Evolutionary conservation across 2,888 invertebrate genomes (phyloP), one percentile per base, ranked within the genome.

Genomic region (Drosophila cognata): DNA sequence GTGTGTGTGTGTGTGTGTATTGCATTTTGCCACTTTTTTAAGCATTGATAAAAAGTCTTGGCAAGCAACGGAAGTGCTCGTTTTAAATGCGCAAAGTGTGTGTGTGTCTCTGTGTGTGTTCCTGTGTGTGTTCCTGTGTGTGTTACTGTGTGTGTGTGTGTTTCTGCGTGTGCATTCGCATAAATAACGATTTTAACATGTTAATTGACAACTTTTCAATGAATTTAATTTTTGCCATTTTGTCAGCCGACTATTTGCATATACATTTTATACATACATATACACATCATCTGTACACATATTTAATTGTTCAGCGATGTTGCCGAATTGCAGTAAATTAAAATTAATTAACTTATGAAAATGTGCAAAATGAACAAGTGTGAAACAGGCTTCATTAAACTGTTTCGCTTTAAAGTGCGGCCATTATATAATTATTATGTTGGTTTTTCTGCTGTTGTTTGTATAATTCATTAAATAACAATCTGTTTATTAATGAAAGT

Each of bases 121-220:
- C 48, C n/a, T 48, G 46, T 52, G 25, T 65, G 41, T n/a, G 31
- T 28, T 2, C 28, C 8, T 55, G 18, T 51, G 28, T 72, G 4
- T 43, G 21, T 18, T 7, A 5, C 0, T 36, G 36, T 18, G 6
- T 18, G 18, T n/a, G 0, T n/a, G 41, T 21, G 7, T 21, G 2
- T 11, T 25, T 38, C 43, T 56, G 38, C 62, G 31, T 25, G 55
- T 43, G 69, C 36, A 65, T 58, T 63, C 76, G 76, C 69, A 80
- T 79, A 76, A 79, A 76, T 79, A 77, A 71, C 73, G 63, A 73
- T 77, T 87, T 77, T 61, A 81, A 57, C 81, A 71, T 86, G 65
- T 74, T 86, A 88, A 85, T 88, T 85, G 84, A 85, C 86, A 83
- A 88, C 69, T 85, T 88, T 88, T 88, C 71, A 81, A 84, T 85